These are phyloP conservation scores for Hucho hucho DNA, from an alignment of 2,113 vertebrate genomes.

Conservation along the genomic window DNA sequence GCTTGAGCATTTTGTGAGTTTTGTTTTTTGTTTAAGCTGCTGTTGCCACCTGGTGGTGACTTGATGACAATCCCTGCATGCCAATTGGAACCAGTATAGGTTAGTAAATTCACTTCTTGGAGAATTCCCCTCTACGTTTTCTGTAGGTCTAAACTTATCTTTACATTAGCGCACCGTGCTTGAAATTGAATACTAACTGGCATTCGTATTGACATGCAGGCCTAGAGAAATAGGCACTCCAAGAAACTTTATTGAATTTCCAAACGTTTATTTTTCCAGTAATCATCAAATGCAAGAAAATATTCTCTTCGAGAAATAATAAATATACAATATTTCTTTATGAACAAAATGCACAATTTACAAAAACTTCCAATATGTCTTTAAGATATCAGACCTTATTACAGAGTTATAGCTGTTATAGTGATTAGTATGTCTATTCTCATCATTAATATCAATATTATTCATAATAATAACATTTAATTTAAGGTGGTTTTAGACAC, in stretches of 20 bases:
- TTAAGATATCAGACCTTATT: constrained; percentile 36
- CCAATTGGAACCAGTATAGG: constrained; percentile 51
- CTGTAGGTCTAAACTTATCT: neutral
- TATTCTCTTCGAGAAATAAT: constrained; percentile 93
- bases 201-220: neutral
- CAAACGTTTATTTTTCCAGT: constrained; percentile 54
- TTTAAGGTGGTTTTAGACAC: constrained; percentile 18
- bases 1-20: too few relatives aligned
- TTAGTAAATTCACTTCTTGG: constrained; percentile 35
- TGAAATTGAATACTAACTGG: neutral
- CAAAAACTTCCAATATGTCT: constrained; percentile 55
- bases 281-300: constrained; percentile 79
- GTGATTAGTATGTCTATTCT: constrained; percentile 53
- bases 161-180: neutral
- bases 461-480: constrained; percentile 38
- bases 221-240: neutral
- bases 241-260: neutral
- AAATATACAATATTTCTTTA: constrained; percentile 96
- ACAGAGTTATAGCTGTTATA: constrained; percentile 45
- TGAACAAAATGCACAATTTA: constrained; percentile 95
- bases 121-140: neutral
- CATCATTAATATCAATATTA: constrained; percentile 52
- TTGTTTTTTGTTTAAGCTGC: neutral
- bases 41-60: constrained; percentile 21
- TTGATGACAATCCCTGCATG: too few relatives aligned